Evolutionary conservation across 2,797 vertebrate genomes (phyloP), one percentile per base, ranked within the genome.

Genomic region (Hydrocynus forskahlii): DNA sequence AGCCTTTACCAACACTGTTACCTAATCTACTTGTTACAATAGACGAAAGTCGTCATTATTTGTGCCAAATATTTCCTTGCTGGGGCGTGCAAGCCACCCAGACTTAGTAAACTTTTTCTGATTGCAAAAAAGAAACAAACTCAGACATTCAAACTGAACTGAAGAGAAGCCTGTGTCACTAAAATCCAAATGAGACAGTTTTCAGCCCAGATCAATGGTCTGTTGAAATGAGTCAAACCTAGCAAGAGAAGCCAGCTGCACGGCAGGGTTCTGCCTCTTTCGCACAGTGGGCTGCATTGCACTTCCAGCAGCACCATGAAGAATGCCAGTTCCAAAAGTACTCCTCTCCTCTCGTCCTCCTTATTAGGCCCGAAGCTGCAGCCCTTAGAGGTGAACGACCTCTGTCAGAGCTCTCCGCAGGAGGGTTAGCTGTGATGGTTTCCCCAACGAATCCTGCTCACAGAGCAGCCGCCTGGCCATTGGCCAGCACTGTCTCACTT

Each of bases 161-260:
- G 7, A 62, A 63, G 14, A 35, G 25, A 63, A 16, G 14, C 12
- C 23, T 23, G 10, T 14, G 17, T 35, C 16, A 40, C 7, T 29
- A 63, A 35, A 12, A 63, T 13, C 5, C 12, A 38, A 8, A 35
- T n/a, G 17, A 64, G 62, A 38, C 7, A 14, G 14, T 2, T 45
- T 66, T 63, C 13, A 35, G 29, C 25, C n/a, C 6, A 23, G 62
- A 64, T n/a, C 29, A 68, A 68, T 21, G 40, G 43, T 43, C 21
- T 48, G 67, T 48, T 69, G 14, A 77, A 70, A 71, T 0, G 13
- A 57, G 0, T 86, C 91, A 57, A 75, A 92, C 90, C 90, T 90
- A 79, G 43, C 45, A 5, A 70, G 77, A 52, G 89, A 68, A 2
- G 80, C 75, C 48, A 87, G 75, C 0, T 75, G 84, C 80, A 75